Conservation (phyloP, 2,113 vertebrate genomes). For the Corythornis cristatus region DNA sequence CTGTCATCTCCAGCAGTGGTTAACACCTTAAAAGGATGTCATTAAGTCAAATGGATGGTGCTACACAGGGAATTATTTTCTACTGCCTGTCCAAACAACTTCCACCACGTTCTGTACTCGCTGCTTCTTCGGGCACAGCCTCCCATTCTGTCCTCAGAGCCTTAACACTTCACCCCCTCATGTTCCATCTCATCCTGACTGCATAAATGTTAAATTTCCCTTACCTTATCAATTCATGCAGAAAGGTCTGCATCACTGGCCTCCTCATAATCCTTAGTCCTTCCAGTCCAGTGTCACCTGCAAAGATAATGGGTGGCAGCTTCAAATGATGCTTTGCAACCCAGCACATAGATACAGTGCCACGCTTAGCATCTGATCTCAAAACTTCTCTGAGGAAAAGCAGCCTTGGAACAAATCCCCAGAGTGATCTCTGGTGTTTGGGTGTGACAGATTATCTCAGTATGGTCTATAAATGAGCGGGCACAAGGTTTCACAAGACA, state of each 20-base stretch:
- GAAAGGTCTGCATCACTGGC: not conserved
- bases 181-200: not conserved
- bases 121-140: not conserved
- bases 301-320: not conserved
- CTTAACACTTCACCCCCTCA: not conserved
- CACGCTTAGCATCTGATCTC: not conserved
- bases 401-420: not conserved
- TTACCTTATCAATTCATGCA: not conserved
- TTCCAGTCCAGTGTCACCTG: not conserved
- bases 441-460: not conserved
- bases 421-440: not conserved
- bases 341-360: not conserved
- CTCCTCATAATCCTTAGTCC: not conserved
- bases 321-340: not conserved
- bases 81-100: not conserved
- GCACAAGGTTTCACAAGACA: not conserved
- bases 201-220: not conserved
- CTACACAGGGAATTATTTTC: not conserved
- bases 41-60: not conserved
- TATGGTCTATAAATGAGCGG: not conserved
- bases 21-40: not conserved
- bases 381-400: not conserved
- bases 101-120: accelerated
- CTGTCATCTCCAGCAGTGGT: not conserved
- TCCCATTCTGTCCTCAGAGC: not conserved